phyloP scores from a whole-genome alignment of 2,797 vertebrate species.

The Hybognathus amarus region DNA sequence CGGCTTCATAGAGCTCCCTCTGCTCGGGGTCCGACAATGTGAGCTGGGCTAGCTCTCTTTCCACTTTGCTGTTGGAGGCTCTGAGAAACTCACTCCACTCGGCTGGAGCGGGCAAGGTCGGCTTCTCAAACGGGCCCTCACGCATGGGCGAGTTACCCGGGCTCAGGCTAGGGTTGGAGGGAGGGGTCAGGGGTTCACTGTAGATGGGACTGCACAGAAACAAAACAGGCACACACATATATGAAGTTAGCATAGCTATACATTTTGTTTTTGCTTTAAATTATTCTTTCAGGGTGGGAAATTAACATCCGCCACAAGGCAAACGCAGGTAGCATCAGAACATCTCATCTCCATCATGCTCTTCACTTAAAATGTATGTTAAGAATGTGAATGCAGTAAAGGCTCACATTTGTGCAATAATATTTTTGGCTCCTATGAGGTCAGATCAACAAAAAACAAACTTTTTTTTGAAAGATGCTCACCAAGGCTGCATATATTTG shows the following conservation, averaged over 20 bases:
- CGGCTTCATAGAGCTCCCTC: constrained; percentile 97
- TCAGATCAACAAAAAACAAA: not conserved
- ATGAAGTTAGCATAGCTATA: not conserved
- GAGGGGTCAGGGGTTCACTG: constrained; percentile 89
- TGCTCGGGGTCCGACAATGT: constrained; percentile 98
- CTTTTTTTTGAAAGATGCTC: not conserved
- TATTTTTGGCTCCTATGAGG: not conserved
- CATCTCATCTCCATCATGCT: not conserved
- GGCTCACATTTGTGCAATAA: not conserved
- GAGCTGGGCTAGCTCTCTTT: constrained; percentile 96
- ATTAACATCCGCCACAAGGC: not conserved
- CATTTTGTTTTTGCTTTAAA: not conserved
- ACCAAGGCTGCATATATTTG: not conserved
- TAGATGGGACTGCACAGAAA: constrained; percentile 85
- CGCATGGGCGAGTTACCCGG: constrained; percentile 87
- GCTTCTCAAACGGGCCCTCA: constrained; percentile 87
- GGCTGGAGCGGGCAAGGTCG: constrained; percentile 89
- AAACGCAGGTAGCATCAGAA: not conserved
- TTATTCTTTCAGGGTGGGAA: not conserved
- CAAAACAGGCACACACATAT: not conserved
- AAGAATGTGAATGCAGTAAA: not conserved
- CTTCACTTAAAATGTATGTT: not conserved
- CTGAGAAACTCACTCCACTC: constrained; percentile 98
- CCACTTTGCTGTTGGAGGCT: constrained; percentile 95
- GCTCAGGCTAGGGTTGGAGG: constrained; percentile 93